Conservation (phyloP, 2,888 invertebrate genomes). For the Eupithecia subumbrata region DNA sequence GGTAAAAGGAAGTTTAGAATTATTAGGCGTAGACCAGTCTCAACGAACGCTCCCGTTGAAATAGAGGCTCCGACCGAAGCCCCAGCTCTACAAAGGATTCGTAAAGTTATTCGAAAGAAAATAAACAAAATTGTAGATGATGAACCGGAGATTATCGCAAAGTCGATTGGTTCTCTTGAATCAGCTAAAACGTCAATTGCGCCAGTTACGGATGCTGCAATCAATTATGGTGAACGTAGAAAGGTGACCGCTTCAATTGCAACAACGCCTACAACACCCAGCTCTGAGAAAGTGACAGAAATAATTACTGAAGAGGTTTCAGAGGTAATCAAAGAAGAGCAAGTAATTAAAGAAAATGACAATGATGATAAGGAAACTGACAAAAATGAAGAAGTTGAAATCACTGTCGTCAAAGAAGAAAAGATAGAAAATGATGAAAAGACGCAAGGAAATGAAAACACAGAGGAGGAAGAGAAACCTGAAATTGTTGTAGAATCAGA, state of each 20-base stretch:
- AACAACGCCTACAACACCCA: constrained; percentile 31
- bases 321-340: constrained; percentile 32
- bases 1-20: constrained; percentile 71
- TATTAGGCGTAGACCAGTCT: constrained; percentile 67
- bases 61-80: constrained; percentile 51
- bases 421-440: constrained; percentile 12
- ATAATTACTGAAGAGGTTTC: constrained; percentile 39
- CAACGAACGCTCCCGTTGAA: constrained; percentile 39
- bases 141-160: constrained; percentile 59
- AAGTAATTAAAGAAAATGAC: constrained; percentile 14
- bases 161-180: constrained; percentile 59
- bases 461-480: constrained; percentile 45
- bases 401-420: constrained; percentile 25
- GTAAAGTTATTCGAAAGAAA: constrained; percentile 76
- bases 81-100: constrained; percentile 54
- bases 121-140: constrained; percentile 58
- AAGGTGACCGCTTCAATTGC: constrained; percentile 39
- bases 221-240: constrained; percentile 74
- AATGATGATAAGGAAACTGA: constrained; percentile 16
- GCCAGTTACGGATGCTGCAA: constrained; percentile 53
- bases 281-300: constrained; percentile 41
- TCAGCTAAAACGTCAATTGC: constrained; percentile 49
- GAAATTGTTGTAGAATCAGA: constrained; percentile 57
- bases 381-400: constrained; percentile 28
- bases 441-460: constrained; percentile 14